These are phyloP conservation scores for Melitaea cinxia DNA, from an alignment of 1,140 invertebrate genomes.

Conservation along the genomic window DNA sequence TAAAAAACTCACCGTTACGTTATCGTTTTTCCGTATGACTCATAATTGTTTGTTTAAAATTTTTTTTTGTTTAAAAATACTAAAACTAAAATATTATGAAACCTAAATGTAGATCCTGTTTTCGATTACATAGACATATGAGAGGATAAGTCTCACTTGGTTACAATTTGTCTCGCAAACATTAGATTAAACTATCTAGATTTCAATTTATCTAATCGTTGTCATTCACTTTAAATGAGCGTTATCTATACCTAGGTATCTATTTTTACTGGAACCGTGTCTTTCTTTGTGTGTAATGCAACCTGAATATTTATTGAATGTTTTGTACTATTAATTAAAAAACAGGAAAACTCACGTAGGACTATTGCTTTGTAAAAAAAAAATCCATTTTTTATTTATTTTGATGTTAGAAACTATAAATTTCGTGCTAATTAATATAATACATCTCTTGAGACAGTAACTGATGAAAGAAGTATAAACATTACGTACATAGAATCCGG, in stretches of 20 bases:
- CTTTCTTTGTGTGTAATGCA: background rate
- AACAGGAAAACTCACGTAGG: too few species aligned
- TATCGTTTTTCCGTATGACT: conserved; percentile 17
- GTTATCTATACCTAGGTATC: conserved; percentile 22
- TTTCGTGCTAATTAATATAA: too few species aligned
- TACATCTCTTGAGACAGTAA: too few species aligned
- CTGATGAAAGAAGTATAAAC: conserved; percentile 20
- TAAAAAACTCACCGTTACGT: conserved; percentile 11
- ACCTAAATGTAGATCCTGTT: background rate
- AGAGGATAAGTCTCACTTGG: background rate
- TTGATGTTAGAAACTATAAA: too few species aligned
- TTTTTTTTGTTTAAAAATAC: background rate
- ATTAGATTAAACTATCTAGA: conserved; percentile 24
- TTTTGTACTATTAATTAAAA: too few species aligned
- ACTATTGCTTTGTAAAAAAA: too few species aligned
- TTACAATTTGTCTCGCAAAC: conserved; percentile 13
- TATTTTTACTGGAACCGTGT: conserved; percentile 6
- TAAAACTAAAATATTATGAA: background rate
- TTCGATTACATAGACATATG: background rate
- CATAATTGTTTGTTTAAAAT: conserved; percentile 6
- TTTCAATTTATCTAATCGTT: conserved; percentile 39
- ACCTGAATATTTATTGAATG: too few species aligned
- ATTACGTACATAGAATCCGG: conserved; percentile 7
- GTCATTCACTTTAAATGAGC: conserved; percentile 37
- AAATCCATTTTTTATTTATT: too few species aligned